Evolutionary conservation across 2,888 invertebrate genomes (phyloP).

Genomic region (Pristionchus japonicus): DNA sequence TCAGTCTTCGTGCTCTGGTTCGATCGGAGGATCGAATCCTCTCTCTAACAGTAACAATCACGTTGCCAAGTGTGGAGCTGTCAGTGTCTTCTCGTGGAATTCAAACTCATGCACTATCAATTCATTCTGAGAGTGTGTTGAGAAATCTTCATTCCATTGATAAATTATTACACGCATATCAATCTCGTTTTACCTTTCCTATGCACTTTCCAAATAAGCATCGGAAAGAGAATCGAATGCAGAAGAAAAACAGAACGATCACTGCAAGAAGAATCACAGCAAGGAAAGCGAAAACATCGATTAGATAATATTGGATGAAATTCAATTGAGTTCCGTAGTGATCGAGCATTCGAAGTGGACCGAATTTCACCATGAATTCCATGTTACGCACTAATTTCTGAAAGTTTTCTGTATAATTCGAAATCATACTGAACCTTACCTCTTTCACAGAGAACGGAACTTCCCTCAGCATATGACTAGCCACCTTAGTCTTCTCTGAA

Average conservation of each 20-base stretch:
- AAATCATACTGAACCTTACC: not conserved
- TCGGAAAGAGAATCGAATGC: not conserved
- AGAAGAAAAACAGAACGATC: not conserved
- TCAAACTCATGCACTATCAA: constrained; percentile 43
- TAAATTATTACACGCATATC: not conserved
- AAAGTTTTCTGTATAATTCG: not conserved
- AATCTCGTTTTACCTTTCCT: not conserved
- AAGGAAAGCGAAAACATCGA: constrained; percentile 33
- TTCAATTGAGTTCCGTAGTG: constrained; percentile 20
- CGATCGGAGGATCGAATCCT: constrained; percentile 68
- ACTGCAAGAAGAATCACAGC: not conserved
- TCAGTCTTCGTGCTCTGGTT: constrained; percentile 72
- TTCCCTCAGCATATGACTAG: not conserved
- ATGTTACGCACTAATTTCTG: constrained; percentile 31
- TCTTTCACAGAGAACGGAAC: constrained; percentile 20
- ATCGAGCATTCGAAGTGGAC: constrained; percentile 28
- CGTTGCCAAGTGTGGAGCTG: constrained; percentile 76
- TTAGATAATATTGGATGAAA: constrained; percentile 24
- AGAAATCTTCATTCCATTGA: not conserved
- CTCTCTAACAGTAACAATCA: constrained; percentile 74
- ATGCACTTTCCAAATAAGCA: not conserved
- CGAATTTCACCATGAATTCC: constrained; percentile 34
- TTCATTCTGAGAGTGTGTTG: not conserved
- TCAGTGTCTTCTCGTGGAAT: constrained; percentile 76
- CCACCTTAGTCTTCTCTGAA: not conserved